These are phyloP conservation scores for Lottia gigantea DNA, from an alignment of 2,888 invertebrate genomes.

Conservation along the genomic window DNA sequence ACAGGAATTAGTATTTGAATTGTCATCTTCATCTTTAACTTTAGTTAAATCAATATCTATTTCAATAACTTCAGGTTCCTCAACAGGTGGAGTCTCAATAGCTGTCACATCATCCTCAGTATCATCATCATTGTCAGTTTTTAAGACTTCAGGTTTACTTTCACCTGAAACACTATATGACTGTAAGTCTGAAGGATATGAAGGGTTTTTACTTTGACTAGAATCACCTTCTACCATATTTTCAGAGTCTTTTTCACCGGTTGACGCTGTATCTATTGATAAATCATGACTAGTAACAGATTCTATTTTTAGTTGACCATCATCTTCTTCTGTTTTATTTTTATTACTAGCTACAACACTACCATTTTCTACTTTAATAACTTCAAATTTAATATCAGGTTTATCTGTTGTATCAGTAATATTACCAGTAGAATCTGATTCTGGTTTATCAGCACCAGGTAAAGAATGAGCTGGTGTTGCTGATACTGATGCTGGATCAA, in stretches of 20 bases:
- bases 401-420: neutral
- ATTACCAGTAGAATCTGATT: neutral
- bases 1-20: too few species aligned
- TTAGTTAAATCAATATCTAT: conserved; percentile 6
- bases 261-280: neutral
- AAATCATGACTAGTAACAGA: conserved; percentile 10
- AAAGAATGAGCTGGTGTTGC: conserved; percentile 1
- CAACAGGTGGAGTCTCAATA: too few species aligned
- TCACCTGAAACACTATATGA: neutral
- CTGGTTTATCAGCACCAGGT: conserved; percentile 10
- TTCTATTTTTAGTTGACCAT: neutral
- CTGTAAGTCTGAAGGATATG: too few species aligned
- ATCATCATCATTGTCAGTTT: neutral
- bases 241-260: neutral
- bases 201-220: neutral
- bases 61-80: conserved; percentile 2
- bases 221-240: neutral
- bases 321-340: conserved; percentile 3
- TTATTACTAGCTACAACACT: conserved; percentile 9
- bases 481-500: neutral
- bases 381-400: conserved; percentile 11
- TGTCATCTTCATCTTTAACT: conserved; percentile 5
- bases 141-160: neutral
- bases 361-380: conserved; percentile 8
- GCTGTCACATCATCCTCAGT: neutral